Percentiles rank a stretch among this genome's conserved stretches.
phyloP scores from a whole-genome alignment of 2,797 vertebrate species.

The Peromyscus eremicus region DNA sequence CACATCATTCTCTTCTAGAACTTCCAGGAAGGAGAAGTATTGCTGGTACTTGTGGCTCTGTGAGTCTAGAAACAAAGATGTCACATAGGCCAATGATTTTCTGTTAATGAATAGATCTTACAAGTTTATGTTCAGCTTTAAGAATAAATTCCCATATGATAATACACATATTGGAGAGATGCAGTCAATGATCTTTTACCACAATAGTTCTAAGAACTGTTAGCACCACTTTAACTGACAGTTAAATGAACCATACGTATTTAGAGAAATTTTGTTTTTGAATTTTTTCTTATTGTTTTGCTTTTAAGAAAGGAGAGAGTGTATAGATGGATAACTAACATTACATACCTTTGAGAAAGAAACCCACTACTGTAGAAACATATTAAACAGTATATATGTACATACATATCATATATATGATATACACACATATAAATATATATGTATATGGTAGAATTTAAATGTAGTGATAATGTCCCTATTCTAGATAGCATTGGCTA shows the following conservation, averaged over 20 bases:
- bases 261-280: conserved; percentile 20
- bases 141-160: not conserved
- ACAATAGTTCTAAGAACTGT: not conserved
- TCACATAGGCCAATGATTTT: not conserved
- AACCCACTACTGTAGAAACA: not conserved
- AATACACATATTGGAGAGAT: not conserved
- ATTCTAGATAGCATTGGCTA: not conserved
- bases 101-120: not conserved
- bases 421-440: not conserved
- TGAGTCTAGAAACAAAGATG: not conserved
- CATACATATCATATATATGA: not conserved
- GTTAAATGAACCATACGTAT: not conserved
- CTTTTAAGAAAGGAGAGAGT: not conserved
- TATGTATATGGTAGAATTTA: not conserved
- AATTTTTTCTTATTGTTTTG: not conserved
- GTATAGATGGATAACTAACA: not conserved
- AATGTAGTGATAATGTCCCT: not conserved
- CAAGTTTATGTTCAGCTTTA: not conserved
- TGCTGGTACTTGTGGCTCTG: not conserved
- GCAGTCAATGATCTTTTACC: not conserved
- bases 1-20: not conserved
- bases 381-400: not conserved
- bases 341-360: not conserved
- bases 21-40: not conserved
- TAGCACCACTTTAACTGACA: not conserved